A percentile compares a stretch with the other conserved stretches of the same genome.
Evolutionary conservation across 2,888 invertebrate genomes (phyloP).

Genomic region (Allygus modestus): DNA sequence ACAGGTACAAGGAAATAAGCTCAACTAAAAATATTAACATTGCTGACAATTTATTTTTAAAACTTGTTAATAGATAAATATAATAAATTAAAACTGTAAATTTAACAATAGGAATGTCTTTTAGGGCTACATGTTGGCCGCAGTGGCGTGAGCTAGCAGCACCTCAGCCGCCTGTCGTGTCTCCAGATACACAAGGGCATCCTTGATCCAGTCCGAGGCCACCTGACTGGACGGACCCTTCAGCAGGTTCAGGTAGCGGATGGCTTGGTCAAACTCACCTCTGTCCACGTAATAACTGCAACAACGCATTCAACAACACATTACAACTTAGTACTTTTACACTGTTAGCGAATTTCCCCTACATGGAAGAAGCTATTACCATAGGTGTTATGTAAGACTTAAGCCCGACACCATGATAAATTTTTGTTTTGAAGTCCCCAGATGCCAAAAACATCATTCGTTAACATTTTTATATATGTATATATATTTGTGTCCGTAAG

Average conservation of each 20-base stretch:
- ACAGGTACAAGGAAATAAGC: no score
- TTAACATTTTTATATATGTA: no score
- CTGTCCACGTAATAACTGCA: slow-evolving; percentile 34
- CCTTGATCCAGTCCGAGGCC: slow-evolving; percentile 9
- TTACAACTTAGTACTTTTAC: no score
- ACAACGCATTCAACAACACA: not conserved
- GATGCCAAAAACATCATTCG: no score
- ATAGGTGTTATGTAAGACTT: no score
- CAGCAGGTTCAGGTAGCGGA: slow-evolving; percentile 42
- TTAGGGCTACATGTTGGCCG: not conserved
- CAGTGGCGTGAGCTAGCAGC: slow-evolving; percentile 24
- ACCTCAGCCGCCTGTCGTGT: slow-evolving; percentile 27
- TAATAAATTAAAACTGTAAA: not conserved
- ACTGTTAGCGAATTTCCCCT: no score
- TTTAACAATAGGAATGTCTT: not conserved
- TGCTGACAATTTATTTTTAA: no score
- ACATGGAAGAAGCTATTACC: no score
- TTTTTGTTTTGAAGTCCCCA: no score
- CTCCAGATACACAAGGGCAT: slow-evolving; percentile 34
- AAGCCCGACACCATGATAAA: no score
- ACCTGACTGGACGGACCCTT: not conserved
- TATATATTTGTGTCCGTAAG: no score
- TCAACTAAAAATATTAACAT: no score
- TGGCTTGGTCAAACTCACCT: slow-evolving; percentile 40
- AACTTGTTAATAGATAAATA: not conserved